Base-by-base conservation (phyloP, 2,888 invertebrate genomes). In the Drosophila recens region DNA sequence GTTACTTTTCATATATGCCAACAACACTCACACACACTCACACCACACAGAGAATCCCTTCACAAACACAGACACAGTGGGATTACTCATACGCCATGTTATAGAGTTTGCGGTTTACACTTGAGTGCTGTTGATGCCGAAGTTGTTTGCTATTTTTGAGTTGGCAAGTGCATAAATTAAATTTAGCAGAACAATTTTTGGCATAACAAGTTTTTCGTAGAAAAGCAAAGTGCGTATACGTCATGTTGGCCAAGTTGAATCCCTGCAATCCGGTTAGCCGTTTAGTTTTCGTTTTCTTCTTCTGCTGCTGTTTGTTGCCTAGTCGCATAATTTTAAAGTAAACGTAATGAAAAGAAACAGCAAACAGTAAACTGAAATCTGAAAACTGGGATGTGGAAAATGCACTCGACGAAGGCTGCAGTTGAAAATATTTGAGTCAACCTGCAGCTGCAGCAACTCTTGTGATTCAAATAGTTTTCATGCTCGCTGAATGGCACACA, bases 91-190 rank as follows among this genome's bases (percentile, higher is more conserved):
- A 82, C 72, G 71, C 64, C 70, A 63, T 73, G 71, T 68, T 73
- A 66, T 58, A 40, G 51, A 58, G 63, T 27, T 53, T 82, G 68
- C 52, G 69, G 72, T 43, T 66, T 65, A 63, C 75, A 52, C 66
- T 69, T 48, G 63, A 79, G 58, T 70, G 65, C 59, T 42, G 66
- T 49, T 67, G 54, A 23, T 63, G 66, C 53, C 38, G 15, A 42
- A 75, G 42, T 68, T 56, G 52, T 67, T 78, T 71, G 58, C 53
- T 36, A 54, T 75, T 75, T 63, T 67, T 58, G 63, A 43, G 67
- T 66, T 67, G 53, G 65, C 66, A 64, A 80, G 69, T 80, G 75
- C 77, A 83, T 83, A 81, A 83, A 83, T 81, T 69, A 79, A 76
- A 73, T 80, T 81, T 68, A 76, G 52, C 65, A 66, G 66, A 70